These are phyloP conservation scores for Panzeria rudis DNA, from an alignment of 2,888 invertebrate genomes.

Conservation along the genomic window DNA sequence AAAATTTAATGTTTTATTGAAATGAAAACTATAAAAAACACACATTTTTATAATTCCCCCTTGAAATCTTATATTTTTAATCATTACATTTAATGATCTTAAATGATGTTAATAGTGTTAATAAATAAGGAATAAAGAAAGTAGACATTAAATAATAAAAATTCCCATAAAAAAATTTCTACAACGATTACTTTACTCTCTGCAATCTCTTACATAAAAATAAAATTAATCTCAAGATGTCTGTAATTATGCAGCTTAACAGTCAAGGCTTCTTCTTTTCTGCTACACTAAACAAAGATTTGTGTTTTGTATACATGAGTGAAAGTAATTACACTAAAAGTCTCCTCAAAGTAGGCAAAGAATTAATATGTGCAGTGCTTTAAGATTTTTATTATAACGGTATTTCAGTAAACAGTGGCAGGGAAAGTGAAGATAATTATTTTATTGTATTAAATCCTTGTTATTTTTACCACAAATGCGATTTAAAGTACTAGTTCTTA, in stretches of 20 bases:
- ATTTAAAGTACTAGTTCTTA: neutral
- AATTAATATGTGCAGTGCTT: neutral
- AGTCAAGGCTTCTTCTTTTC: neutral
- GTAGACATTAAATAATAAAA: neutral
- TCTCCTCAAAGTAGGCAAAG: constrained; percentile 50
- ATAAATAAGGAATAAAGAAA: neutral
- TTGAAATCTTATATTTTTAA: neutral
- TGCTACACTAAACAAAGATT: neutral
- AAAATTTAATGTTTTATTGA: no score
- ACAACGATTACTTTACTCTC: neutral
- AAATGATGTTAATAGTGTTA: constrained; percentile 6
- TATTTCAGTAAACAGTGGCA: neutral
- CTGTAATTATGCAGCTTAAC: neutral
- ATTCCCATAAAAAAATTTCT: neutral
- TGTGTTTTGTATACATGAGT: neutral
- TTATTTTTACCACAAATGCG: neutral
- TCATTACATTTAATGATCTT: neutral
- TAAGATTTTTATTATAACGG: neutral
- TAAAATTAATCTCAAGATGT: constrained; percentile 1
- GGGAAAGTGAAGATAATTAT: neutral
- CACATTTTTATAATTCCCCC: neutral
- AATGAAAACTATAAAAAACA: no score
- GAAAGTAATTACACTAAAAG: constrained; percentile 38
- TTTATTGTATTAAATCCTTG: neutral
- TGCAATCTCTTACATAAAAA: neutral